phyloP scores from a whole-genome alignment of 2,113 vertebrate species.

The Tupaia tana region DNA sequence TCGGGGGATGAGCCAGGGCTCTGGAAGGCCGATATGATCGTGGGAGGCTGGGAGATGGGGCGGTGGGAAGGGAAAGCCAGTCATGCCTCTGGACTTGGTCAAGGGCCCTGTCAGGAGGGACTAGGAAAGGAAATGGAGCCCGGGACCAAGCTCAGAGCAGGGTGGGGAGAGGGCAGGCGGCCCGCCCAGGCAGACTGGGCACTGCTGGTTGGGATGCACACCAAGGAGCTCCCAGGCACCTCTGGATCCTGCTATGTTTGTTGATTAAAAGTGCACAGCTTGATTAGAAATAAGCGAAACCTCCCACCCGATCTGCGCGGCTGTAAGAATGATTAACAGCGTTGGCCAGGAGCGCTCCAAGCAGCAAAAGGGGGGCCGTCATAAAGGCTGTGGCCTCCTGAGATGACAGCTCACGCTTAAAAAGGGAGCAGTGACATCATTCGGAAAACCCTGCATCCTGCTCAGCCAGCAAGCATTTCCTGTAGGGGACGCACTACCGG shows the following conservation, averaged over 20 bases:
- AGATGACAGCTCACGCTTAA: background rate
- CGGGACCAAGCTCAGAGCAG: no score
- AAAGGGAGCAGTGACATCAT: conserved; percentile 26
- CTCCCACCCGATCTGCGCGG: background rate
- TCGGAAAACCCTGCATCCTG: conserved; percentile 54
- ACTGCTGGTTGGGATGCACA: background rate
- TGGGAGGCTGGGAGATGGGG: background rate
- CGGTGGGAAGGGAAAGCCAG: background rate
- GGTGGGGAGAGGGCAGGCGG: no score
- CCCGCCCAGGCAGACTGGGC: background rate
- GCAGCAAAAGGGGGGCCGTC: background rate
- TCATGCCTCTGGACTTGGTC: background rate
- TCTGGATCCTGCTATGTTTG: conserved; percentile 23
- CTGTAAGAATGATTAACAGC: background rate
- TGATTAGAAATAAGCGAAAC: conserved; percentile 65
- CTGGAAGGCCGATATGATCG: background rate
- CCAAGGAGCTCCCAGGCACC: background rate
- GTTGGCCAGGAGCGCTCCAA: background rate
- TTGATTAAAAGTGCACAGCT: conserved; percentile 22
- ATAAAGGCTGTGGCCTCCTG: background rate
- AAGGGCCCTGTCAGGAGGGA: background rate
- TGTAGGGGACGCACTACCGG: background rate
- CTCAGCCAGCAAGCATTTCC: conserved; percentile 1
- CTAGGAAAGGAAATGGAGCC: background rate
- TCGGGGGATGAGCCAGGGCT: background rate